Conservation (phyloP, 1,140 invertebrate genomes). For the Acromyrmex heyeri region DNA sequence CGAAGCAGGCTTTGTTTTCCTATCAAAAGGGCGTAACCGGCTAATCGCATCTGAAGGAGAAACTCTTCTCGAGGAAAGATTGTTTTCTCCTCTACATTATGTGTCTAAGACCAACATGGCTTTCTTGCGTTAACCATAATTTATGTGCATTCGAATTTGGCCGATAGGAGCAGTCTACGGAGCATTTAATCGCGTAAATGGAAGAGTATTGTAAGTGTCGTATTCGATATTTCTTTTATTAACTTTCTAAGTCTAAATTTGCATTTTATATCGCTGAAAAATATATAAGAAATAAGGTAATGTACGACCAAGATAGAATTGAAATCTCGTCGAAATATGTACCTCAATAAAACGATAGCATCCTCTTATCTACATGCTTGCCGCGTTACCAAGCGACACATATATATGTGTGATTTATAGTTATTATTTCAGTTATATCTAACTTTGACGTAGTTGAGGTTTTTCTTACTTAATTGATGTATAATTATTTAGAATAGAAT, state of each 20-base stretch:
- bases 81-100: slow-evolving; percentile 1
- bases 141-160: slow-evolving; percentile 16
- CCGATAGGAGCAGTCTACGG: background rate
- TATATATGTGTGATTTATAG: background rate
- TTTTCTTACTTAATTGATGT: too few species aligned
- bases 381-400: background rate
- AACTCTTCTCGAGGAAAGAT: background rate
- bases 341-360: background rate
- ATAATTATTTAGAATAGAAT: background rate
- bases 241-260: background rate
- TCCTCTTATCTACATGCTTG: background rate
- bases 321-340: background rate
- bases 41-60: slow-evolving; percentile 2
- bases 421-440: background rate
- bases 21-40: slow-evolving; percentile 30
- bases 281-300: background rate
- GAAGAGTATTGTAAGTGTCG: background rate
- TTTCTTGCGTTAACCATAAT: slow-evolving; percentile 46
- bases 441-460: too few species aligned
- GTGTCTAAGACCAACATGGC: background rate
- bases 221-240: slow-evolving; percentile 20
- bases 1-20: slow-evolving; percentile 40
- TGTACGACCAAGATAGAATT: background rate
- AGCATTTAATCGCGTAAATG: slow-evolving; percentile 36
- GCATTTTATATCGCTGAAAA: background rate